phyloP scores from a whole-genome alignment of 2,888 invertebrate genomes.

The Opisthograptis luteolata region DNA sequence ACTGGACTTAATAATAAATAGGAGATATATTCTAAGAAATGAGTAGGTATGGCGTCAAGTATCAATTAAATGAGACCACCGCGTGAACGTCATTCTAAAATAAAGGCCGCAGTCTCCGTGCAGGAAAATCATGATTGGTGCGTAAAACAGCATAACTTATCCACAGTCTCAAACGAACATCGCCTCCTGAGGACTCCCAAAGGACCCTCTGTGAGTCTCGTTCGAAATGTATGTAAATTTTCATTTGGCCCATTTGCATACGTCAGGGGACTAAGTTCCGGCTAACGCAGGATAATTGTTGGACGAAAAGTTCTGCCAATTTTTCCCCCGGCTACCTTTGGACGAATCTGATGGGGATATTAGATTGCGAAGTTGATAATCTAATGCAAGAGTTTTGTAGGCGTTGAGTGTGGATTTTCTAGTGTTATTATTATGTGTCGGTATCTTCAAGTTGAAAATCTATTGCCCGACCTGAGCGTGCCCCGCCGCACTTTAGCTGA shows the following conservation, averaged over 20 bases:
- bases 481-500: too few species aligned
- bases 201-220: slow-evolving; percentile 19
- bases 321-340: slow-evolving; percentile 37
- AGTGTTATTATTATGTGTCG: background rate
- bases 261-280: slow-evolving; percentile 27
- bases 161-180: slow-evolving; percentile 17
- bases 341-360: slow-evolving; percentile 18
- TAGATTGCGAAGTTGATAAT: slow-evolving; percentile 24
- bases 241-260: slow-evolving; percentile 36
- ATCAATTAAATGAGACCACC: too few species aligned
- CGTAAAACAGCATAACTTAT: background rate
- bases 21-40: too few species aligned
- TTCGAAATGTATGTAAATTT: slow-evolving; percentile 37
- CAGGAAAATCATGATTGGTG: too few species aligned
- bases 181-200: slow-evolving; percentile 12
- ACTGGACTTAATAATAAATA: too few species aligned
- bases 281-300: slow-evolving; percentile 65
- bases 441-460: background rate
- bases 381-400: slow-evolving; percentile 14
- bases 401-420: slow-evolving; percentile 3
- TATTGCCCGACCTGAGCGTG: too few species aligned
- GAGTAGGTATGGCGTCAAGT: too few species aligned
- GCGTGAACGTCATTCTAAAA: too few species aligned
- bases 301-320: slow-evolving; percentile 50
- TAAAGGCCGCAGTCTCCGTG: too few species aligned